Percentiles rank a stretch among this genome's conserved stretches.
phyloP scores from a whole-genome alignment of 2,888 invertebrate genomes.

The Ferrisia virgata region DNA sequence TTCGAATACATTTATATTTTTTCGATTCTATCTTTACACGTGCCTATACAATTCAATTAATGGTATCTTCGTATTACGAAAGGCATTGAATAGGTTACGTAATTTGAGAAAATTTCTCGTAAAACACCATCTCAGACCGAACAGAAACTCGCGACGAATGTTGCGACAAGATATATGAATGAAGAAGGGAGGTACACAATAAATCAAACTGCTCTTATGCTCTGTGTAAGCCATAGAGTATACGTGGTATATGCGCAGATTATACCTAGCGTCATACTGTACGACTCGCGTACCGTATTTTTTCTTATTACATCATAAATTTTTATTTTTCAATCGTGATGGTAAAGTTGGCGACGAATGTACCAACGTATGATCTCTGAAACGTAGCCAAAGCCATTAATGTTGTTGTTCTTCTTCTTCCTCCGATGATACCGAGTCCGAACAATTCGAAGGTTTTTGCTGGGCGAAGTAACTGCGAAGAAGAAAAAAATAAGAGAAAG shows the following conservation, averaged over 20 bases:
- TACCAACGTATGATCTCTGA: slow-evolving; percentile 28
- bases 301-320: neutral
- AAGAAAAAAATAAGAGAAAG: neutral
- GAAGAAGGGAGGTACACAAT: neutral
- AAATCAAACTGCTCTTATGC: neutral
- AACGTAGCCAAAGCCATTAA: slow-evolving; percentile 39
- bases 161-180: too few species aligned
- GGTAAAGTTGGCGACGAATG: slow-evolving; percentile 41
- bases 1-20: too few species aligned
- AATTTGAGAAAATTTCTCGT: too few species aligned
- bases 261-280: neutral
- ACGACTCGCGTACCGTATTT: neutral
- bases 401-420: neutral
- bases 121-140: too few species aligned
- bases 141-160: too few species aligned
- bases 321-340: slow-evolving; percentile 19
- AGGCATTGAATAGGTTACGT: too few species aligned
- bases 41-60: too few species aligned
- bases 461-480: neutral
- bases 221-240: too few species aligned
- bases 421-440: neutral
- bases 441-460: neutral
- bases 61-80: too few species aligned
- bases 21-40: too few species aligned
- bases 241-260: neutral